Base-by-base conservation (phyloP, 2,888 invertebrate species). In the Ormia ochracea region DNA sequence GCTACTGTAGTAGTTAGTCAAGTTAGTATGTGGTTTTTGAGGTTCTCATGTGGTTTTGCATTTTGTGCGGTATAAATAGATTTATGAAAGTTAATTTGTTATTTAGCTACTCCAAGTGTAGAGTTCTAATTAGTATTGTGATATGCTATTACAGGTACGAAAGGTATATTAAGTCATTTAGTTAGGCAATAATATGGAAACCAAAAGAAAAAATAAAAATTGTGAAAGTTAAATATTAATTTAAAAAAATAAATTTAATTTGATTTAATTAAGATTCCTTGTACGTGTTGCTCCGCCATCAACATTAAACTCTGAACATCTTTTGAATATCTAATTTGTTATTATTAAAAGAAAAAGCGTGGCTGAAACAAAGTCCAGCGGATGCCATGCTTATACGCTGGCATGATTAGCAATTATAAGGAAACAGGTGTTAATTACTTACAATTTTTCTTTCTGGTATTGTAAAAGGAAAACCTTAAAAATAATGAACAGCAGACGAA, bases 341-440 rank as follows among this genome's bases (percentile, higher is more conserved):
- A 26, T 17, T 12, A 17, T 21, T n/a, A 63, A 23, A 58, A 38
- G 4, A 9, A 43, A 41, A 41, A 12, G n/a, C n/a, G n/a, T n/a
- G 38, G 2, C 14, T 41, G 21, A 59, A 28, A 38, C 56, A 45
- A 68, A 76, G 52, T 31, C 43, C 48, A 2, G 19, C 48, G 76
- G 56, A 72, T 80, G 63, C 61, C 10, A 45, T 33, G 33, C 65
- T 56, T 72, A 56, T 59, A 76, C 12, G 61, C 72, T 61, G 75
- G 75, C 72, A 80, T 72, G 61, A 75, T 80, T 72, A 80, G 72
- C 72, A 80, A 80, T 80, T 80, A 76, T 56, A 63, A 68, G 76
- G 70, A 63, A 80, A 52, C 80, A 80, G 80, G 80, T 80, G 80
- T 72, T 72, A 80, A 80, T 80, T 80, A 76, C 72, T 68, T 6